phyloP scores from a whole-genome alignment of 1,140 invertebrate genomes.

The Tetraneura akinire region DNA sequence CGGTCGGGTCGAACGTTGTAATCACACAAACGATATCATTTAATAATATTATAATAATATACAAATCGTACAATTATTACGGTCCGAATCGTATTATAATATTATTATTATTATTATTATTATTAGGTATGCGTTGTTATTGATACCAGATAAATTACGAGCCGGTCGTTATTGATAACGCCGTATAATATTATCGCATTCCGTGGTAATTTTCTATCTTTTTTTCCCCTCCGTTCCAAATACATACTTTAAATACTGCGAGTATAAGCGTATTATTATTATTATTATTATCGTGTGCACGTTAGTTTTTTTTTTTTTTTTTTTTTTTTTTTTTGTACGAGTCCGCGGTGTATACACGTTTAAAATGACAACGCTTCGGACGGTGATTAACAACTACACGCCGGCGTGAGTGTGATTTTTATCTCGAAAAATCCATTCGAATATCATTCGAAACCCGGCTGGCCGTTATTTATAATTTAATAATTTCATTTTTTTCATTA shows the following conservation, averaged over 20 bases:
- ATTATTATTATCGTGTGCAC: no score
- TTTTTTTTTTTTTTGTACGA: no score
- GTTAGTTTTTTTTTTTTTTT: no score
- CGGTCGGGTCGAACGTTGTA: no score
- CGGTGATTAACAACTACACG: slow-evolving; percentile 4
- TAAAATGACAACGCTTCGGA: not conserved
- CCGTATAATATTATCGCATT: slow-evolving; percentile 32
- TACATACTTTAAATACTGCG: slow-evolving; percentile 6
- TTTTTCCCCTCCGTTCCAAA: not conserved
- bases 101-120: slow-evolving; percentile 5
- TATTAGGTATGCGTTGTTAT: not conserved
- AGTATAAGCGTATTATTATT: not conserved
- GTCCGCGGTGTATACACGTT: no score
- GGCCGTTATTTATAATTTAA: not conserved
- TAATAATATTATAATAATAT: no score
- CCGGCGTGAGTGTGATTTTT: slow-evolving; percentile 3
- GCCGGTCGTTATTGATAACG: not conserved
- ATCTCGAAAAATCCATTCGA: slow-evolving; percentile 16
- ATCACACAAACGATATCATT: no score
- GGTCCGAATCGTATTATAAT: no score
- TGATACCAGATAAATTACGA: slow-evolving; percentile 21
- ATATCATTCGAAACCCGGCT: not conserved
- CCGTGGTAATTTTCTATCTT: not conserved
- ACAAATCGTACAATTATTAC: no score
- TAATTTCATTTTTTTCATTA: not conserved